These are phyloP conservation scores for Tachina fera DNA, from an alignment of 2,888 invertebrate species.

Conservation along the genomic window DNA sequence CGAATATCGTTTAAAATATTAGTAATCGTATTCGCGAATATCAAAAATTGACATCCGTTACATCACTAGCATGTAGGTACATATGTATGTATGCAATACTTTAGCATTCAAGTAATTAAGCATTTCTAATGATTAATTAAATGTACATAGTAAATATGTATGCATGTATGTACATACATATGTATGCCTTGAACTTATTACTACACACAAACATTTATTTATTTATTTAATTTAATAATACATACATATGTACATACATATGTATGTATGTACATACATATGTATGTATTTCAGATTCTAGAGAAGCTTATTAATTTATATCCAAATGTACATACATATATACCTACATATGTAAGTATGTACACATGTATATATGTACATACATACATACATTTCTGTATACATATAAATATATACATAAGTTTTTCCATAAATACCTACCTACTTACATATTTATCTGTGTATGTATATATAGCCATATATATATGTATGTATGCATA, in stretches of 20 bases:
- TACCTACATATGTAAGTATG: neutral
- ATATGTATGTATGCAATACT: neutral
- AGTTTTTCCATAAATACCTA: neutral
- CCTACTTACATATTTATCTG: too few species aligned
- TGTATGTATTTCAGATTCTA: neutral
- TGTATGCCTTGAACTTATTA: too few species aligned
- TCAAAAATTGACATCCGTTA: too few species aligned
- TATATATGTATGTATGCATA: neutral
- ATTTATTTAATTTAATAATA: too few species aligned
- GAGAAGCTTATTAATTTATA: neutral
- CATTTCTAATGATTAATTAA: too few species aligned
- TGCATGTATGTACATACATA: neutral
- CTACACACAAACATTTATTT: too few species aligned
- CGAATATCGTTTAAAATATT: too few species aligned
- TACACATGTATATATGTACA: neutral
- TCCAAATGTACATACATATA: neutral
- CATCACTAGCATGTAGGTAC: too few species aligned
- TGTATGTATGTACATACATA: neutral
- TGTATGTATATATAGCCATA: neutral
- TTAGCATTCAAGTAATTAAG: too few species aligned
- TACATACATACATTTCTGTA: too few species aligned
- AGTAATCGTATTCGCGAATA: too few species aligned
- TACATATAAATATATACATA: neutral
- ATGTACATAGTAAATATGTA: too few species aligned
- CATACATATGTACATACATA: neutral